phyloP scores from a whole-genome alignment of 2,113 vertebrate genomes.

The Gnathonemus echidnorhynchus region DNA sequence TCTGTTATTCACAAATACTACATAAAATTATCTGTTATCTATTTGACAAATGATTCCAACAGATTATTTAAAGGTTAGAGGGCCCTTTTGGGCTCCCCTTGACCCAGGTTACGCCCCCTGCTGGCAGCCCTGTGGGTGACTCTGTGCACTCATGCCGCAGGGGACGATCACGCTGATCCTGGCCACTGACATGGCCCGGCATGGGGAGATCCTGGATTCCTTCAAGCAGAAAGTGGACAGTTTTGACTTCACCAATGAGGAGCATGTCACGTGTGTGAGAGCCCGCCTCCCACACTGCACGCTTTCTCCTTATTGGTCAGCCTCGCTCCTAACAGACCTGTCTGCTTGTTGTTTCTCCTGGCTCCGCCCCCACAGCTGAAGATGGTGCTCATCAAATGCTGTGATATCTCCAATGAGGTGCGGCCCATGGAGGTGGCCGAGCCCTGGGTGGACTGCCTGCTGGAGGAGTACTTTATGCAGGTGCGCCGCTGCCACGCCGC shows the following conservation, averaged over 20 bases:
- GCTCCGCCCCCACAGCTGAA: slow-evolving; percentile 66
- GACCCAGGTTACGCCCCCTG: background rate
- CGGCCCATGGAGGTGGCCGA: slow-evolving; percentile 82
- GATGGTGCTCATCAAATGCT: slow-evolving; percentile 92
- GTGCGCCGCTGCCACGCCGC: slow-evolving; percentile 41
- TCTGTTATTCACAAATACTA: background rate
- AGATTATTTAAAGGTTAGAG: background rate
- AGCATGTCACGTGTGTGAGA: slow-evolving; percentile 75
- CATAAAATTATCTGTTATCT: background rate
- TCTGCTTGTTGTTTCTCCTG: background rate
- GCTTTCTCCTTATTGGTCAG: background rate
- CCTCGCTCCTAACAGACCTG: background rate
- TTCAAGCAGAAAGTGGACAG: slow-evolving; percentile 80
- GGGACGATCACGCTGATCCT: slow-evolving; percentile 85
- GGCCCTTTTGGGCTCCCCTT: background rate
- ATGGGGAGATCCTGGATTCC: slow-evolving; percentile 84
- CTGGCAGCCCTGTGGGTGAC: background rate
- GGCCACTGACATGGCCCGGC: slow-evolving; percentile 91
- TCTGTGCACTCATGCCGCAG: slow-evolving; percentile 46
- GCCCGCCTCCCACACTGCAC: background rate
- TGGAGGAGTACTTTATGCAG: slow-evolving; percentile 95
- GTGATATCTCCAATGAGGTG: slow-evolving; percentile 91
- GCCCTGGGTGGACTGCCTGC: slow-evolving; percentile 88
- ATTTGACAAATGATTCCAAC: background rate
- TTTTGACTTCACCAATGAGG: slow-evolving; percentile 82